phyloP scores from a whole-genome alignment of 2,797 vertebrate species.

The Scomberomorus guttatus region DNA sequence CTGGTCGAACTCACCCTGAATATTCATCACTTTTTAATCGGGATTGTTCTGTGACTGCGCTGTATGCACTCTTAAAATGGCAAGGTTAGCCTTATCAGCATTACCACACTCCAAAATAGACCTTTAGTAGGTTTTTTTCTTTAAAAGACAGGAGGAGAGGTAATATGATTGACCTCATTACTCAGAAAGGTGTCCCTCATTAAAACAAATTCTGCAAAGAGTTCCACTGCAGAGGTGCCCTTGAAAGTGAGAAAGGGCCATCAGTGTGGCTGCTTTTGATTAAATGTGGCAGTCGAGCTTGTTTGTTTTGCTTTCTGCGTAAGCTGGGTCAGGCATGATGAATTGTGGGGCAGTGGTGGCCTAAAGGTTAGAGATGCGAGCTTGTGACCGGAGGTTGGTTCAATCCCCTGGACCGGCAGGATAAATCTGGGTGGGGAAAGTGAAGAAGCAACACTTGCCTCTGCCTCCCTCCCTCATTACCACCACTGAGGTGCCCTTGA shows the following conservation, averaged over 20 bases:
- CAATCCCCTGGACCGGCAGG: no score
- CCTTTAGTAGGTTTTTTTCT: constrained; percentile 5
- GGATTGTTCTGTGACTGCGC: constrained; percentile 38
- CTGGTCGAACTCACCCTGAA: constrained; percentile 49
- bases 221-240: constrained; percentile 65
- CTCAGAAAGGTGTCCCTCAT: constrained; percentile 54
- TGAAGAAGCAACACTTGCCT: no score
- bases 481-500: no score
- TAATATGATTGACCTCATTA: constrained; percentile 63
- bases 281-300: constrained; percentile 67
- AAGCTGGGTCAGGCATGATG: constrained; percentile 48
- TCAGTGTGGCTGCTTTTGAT: constrained; percentile 62
- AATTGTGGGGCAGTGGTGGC: constrained; percentile 17
- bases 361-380: no score
- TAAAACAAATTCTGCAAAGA: constrained; percentile 49
- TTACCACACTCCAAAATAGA: constrained; percentile 27
- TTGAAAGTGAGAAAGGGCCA: constrained; percentile 52
- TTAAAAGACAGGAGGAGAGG: constrained; percentile 23
- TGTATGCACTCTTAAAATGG: constrained; percentile 32
- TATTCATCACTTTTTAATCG: constrained; percentile 66
- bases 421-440: no score
- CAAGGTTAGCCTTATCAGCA: constrained; percentile 43
- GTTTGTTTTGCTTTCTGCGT: constrained; percentile 69
- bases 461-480: no score
- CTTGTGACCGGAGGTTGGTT: no score